Base-by-base conservation (phyloP, 92 coral and sea anemone genomes). In the Muricea muricata region DNA sequence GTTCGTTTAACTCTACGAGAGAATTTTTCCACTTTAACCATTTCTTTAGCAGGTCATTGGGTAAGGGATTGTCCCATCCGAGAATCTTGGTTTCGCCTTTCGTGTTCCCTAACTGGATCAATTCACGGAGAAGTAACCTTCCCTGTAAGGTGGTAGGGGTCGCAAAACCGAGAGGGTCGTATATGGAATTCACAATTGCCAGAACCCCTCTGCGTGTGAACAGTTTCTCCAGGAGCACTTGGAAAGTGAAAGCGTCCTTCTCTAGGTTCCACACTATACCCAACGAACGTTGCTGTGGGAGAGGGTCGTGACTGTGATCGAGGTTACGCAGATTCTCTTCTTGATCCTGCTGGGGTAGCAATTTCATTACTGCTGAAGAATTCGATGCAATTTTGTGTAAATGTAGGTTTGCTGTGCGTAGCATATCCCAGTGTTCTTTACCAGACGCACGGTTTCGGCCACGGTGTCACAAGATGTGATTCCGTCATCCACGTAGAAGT, bases 21-120 rank as follows among this genome's bases (percentile, higher is more conserved):
- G 42, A 57, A 39, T 81, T 76, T 42, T 78, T 68, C 85, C 91
- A 87, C 26, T 60, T 31, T 47, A 29, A 42, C 83, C 91, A 87
- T 29, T 74, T 57, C 26, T 61, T 65, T 11, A 61, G 65, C 23
- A 87, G 74, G 17, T 3, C 33, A 17, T 81, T 76, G 10, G 87
- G 84, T 41, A 87, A 34, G 15, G 91, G 87, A 45, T 74, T 87
- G 17, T 85, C 87, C 91, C 87, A 87, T n/a, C 69, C 87, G 18
- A 87, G 78, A 26, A 68, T 55, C 15, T 65, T 7, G 74, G 40
- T 41, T 10, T 47, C 66, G 78, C 25, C 55, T 28, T 39, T 34
- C 52, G 61, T 73, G 65, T 73, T 31, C 18, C 82, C 87, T 70
- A 55, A 72, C 30, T 70, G 63, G 13, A 73, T 42, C 2, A 84